Conservation (phyloP, 2,888 invertebrate genomes). For the Nymphalis urticae region DNA sequence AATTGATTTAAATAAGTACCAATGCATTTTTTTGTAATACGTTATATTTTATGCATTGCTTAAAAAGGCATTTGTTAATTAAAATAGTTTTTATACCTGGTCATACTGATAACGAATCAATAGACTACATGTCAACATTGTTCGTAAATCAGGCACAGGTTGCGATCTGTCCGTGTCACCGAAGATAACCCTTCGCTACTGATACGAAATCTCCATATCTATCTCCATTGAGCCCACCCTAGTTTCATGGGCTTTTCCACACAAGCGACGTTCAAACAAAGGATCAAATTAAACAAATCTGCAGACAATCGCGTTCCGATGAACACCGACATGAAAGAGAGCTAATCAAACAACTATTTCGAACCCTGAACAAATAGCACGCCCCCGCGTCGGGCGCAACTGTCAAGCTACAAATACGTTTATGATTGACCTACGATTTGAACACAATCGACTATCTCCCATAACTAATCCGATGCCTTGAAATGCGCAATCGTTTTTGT, state of each 20-base stretch:
- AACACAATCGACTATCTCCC: conserved; percentile 38
- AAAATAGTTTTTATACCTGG: background rate
- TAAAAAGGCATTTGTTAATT: too few relatives aligned
- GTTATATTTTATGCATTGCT: too few relatives aligned
- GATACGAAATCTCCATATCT: conserved; percentile 65
- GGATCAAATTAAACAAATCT: conserved; percentile 80
- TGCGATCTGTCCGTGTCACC: conserved; percentile 64
- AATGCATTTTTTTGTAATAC: too few relatives aligned
- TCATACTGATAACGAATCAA: background rate
- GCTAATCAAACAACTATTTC: conserved; percentile 79
- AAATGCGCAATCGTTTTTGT: conserved; percentile 69
- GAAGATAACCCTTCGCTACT: conserved; percentile 61
- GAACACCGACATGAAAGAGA: conserved; percentile 76
- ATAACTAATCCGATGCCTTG: conserved; percentile 62
- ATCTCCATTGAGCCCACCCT: conserved; percentile 54
- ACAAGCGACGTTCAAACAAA: conserved; percentile 76
- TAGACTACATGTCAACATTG: conserved; percentile 5
- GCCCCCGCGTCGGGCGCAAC: conserved; percentile 62
- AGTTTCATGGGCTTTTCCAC: conserved; percentile 70
- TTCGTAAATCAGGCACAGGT: conserved; percentile 58
- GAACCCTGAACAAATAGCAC: conserved; percentile 56
- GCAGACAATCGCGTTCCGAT: conserved; percentile 72
- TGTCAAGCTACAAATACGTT: conserved; percentile 67
- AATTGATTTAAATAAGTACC: too few relatives aligned
- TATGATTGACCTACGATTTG: conserved; percentile 67